Percentiles rank a stretch among this genome's conserved stretches.
Conservation (phyloP, 2,888 invertebrate genomes). For the Blera fallax region DNA sequence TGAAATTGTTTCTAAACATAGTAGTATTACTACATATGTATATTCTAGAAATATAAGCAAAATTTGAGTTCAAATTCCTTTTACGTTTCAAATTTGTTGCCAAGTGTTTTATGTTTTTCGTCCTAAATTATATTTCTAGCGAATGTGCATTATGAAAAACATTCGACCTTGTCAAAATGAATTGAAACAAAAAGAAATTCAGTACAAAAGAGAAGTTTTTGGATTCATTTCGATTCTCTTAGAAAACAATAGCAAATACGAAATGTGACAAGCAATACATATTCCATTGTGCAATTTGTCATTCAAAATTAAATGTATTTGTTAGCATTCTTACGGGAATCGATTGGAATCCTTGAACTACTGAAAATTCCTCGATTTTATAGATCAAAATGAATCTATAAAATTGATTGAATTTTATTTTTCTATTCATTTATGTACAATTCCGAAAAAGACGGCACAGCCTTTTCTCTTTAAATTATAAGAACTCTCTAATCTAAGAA, state of each 20-base stretch:
- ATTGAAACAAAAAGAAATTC: neutral
- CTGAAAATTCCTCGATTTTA: slow-evolving; percentile 28
- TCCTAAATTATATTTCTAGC: neutral
- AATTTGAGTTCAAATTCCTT: slow-evolving; percentile 6
- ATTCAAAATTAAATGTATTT: neutral
- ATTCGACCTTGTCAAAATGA: neutral
- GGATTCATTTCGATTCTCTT: slow-evolving; percentile 39
- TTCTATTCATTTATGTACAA: too few species aligned
- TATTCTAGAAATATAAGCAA: neutral
- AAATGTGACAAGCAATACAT: slow-evolving; percentile 22
- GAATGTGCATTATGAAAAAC: neutral
- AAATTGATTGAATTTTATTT: slow-evolving; percentile 42
- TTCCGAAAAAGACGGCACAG: slow-evolving; percentile 1
- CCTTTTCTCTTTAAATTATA: slow-evolving; percentile 5
- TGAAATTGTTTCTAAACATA: neutral
- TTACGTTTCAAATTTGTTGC: slow-evolving; percentile 4
- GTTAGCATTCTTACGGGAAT: neutral
- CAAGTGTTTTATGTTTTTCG: slow-evolving; percentile 12
- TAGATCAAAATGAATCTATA: slow-evolving; percentile 12
- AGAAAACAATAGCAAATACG: neutral
- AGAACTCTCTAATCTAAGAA: neutral
- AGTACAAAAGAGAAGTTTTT: neutral
- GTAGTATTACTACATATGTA: neutral
- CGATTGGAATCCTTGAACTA: slow-evolving; percentile 8
- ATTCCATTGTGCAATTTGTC: slow-evolving; percentile 29